These are phyloP conservation scores for Puffinus mauretanicus DNA, from an alignment of 2,113 vertebrate genomes.

Conservation along the genomic window DNA sequence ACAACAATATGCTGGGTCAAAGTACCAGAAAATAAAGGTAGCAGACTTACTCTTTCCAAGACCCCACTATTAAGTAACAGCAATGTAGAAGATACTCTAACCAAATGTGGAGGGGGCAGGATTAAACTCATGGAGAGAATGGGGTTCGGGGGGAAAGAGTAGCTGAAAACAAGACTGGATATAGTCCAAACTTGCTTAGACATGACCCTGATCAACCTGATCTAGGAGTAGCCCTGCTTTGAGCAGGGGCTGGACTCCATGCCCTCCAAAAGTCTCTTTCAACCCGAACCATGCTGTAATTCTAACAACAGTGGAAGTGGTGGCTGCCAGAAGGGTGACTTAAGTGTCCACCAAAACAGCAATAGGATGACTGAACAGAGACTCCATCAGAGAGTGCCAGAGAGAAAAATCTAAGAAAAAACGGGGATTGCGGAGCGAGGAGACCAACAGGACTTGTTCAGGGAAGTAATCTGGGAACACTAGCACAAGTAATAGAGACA, in stretches of 20 bases:
- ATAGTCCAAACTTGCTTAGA: not conserved
- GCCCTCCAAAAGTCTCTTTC: not conserved
- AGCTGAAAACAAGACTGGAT: not conserved
- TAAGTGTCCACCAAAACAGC: not conserved
- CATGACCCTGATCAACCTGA: not conserved
- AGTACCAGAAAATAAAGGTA: not conserved
- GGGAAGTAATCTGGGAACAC: not conserved
- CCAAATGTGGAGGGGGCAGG: not conserved
- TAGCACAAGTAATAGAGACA: not conserved
- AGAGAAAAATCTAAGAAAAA: not conserved
- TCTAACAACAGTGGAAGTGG: not conserved
- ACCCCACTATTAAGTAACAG: not conserved
- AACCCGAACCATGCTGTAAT: not conserved
- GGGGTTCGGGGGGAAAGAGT: rapidly evolving
- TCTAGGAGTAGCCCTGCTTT: not conserved
- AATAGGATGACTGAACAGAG: not conserved
- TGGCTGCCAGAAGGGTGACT: not conserved
- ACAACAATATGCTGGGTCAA: not conserved
- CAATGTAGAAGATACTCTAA: not conserved
- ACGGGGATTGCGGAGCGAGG: not conserved
- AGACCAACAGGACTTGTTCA: not conserved
- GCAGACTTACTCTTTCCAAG: not conserved
- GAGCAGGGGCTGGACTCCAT: not conserved
- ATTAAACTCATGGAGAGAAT: not conserved
- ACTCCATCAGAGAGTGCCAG: not conserved